Base-by-base conservation (phyloP, 2,113 vertebrate species). In the Oryzias celebensis region DNA sequence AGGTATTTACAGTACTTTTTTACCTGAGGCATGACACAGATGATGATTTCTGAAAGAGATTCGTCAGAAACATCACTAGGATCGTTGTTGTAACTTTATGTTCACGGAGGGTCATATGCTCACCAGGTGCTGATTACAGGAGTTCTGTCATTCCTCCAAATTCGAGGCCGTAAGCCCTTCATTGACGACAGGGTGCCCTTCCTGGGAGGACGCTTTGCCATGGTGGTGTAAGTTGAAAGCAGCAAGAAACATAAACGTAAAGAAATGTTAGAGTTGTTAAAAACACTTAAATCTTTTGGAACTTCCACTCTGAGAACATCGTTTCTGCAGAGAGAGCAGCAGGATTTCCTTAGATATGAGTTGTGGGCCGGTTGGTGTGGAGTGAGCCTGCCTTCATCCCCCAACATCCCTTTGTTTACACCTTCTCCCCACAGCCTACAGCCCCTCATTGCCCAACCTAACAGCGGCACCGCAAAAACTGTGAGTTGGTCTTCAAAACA, bases 91-190 rank as follows among this genome's bases (percentile, higher is more conserved):
- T 48, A 12, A 10, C n/a, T 20, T 48, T 18, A 20, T 8, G n/a
- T 48, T 15, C 26, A 46, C 2, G 36, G 8, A 10, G 36, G 36
- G 36, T 36, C 36, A 71, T 3, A 78, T 67, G 12, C 77, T 17
- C 31, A 78, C 1, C 55, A 96, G 95, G 52, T 93, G 58, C 53
- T 90, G 62, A 94, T 96, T 55, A 62, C 91, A 56, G 79, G 82
- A 14, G 73, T 91, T 65, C 88, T 96, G 14, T 95, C 94, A 13
- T 93, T 92, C 71, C 83, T 96, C 45, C 93, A 96, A 82, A 93
- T 65, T 73, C 85, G 91, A 88, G 60, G 47, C 5, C 80, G 82
- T 10, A 68, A 1, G 1, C 85, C 71, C 23, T 26, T 66, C 14
- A 79, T 91, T 3, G 92, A 94, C 46, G 85, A 82, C 3, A 85